These are phyloP conservation scores for Aleiodes testaceus DNA, from an alignment of 2,888 invertebrate genomes.

Conservation along the genomic window DNA sequence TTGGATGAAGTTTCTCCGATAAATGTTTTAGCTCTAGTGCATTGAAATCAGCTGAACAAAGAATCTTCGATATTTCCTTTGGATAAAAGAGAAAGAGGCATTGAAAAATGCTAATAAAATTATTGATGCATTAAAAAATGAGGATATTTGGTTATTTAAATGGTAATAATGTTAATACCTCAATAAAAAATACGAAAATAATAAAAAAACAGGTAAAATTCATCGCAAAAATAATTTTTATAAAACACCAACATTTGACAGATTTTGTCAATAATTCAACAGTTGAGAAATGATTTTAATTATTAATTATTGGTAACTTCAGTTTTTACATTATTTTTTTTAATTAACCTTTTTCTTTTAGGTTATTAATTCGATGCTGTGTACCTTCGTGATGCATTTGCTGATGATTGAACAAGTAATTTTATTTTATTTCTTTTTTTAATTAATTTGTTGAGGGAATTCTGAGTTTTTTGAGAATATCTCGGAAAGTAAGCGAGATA, in stretches of 20 bases:
- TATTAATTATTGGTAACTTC: constrained; percentile 19
- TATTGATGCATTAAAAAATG: neutral
- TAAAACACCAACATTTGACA: constrained; percentile 39
- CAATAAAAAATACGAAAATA: constrained; percentile 51
- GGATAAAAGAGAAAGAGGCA: too few relatives aligned
- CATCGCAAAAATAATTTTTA: constrained; percentile 56
- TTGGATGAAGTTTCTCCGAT: constrained; percentile 53
- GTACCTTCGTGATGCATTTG: constrained; percentile 16
- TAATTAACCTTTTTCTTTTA: constrained; percentile 24
- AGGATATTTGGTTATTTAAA: neutral
- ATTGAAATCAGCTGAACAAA: constrained; percentile 50
- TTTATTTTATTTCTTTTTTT: neutral
- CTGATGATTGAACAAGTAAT: constrained; percentile 26
- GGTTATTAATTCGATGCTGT: constrained; percentile 33
- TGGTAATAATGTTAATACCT: constrained; percentile 45
- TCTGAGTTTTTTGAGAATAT: too few relatives aligned
- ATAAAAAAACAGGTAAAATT: constrained; percentile 56
- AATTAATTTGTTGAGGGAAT: too few relatives aligned
- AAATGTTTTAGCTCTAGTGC: constrained; percentile 53
- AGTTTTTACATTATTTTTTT: constrained; percentile 1
- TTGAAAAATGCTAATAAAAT: too few relatives aligned
- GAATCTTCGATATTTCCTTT: constrained; percentile 49
- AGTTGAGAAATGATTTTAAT: constrained; percentile 7
- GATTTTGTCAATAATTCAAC: constrained; percentile 27
- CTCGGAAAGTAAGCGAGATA: too few relatives aligned